Evolutionary conservation across 2,113 vertebrate species (phyloP).

Genomic region (Zosterops borbonicus): DNA sequence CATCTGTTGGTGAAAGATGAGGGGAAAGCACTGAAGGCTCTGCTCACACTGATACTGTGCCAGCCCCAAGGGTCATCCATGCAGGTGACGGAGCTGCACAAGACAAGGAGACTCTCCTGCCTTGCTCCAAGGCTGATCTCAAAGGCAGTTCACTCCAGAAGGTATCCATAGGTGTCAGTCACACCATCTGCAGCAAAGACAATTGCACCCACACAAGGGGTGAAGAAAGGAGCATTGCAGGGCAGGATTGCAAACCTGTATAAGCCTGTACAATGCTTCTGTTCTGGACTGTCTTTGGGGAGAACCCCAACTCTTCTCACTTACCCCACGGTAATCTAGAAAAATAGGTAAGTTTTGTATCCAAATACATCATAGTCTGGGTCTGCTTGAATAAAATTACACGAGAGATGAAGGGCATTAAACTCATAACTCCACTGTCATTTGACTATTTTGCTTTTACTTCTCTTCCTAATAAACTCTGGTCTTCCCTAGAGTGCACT

Average conservation of each 20-base stretch:
- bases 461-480: background rate
- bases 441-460: background rate
- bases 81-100: background rate
- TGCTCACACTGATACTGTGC: background rate
- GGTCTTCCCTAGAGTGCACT: background rate
- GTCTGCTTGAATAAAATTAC: background rate
- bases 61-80: accelerated
- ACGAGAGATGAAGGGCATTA: background rate
- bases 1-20: background rate
- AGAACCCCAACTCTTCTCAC: background rate
- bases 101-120: background rate
- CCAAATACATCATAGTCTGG: background rate
- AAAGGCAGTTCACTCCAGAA: background rate
- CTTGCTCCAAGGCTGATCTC: background rate
- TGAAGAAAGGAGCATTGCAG: background rate
- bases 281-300: background rate
- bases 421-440: accelerated
- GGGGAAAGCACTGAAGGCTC: background rate
- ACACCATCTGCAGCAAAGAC: background rate
- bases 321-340: background rate
- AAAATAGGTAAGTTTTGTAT: background rate
- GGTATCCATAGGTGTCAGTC: background rate
- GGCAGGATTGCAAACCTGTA: background rate
- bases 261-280: background rate
- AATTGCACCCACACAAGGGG: background rate